phyloP scores from a whole-genome alignment of 2,888 invertebrate genomes.

The Plagiodera versicolora region DNA sequence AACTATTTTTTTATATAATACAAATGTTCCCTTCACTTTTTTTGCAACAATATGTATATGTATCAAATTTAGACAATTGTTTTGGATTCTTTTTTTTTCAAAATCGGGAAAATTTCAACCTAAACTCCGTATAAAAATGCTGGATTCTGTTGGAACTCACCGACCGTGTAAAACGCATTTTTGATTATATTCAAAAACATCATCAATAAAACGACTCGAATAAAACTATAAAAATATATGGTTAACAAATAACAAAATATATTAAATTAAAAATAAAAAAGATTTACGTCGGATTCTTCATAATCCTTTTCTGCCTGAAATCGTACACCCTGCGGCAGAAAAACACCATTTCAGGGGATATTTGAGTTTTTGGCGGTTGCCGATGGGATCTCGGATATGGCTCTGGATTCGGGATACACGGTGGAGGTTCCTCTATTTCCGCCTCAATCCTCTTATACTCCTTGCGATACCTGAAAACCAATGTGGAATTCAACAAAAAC shows the following conservation, averaged over 20 bases:
- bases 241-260: conserved; percentile 25
- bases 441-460: conserved; percentile 78
- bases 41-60: conserved; percentile 54
- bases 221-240: conserved; percentile 20
- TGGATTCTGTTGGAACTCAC: conserved; percentile 3
- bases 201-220: conserved; percentile 24
- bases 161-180: conserved; percentile 10
- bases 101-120: conserved; percentile 18
- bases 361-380: conserved; percentile 66
- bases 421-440: conserved; percentile 68
- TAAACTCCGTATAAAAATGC: conserved; percentile 25
- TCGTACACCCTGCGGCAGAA: conserved; percentile 95
- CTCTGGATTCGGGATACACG: conserved; percentile 74
- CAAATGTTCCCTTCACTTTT: conserved; percentile 54
- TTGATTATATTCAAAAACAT: conserved; percentile 30
- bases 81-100: conserved; percentile 22
- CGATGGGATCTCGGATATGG: conserved; percentile 61
- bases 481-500: too few relatives aligned
- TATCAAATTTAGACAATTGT: conserved; percentile 48
- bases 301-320: conserved; percentile 81
- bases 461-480: conserved; percentile 75
- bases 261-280: conserved; percentile 23
- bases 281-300: conserved; percentile 55
- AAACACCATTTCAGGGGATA: conserved; percentile 83
- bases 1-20: conserved; percentile 49